Conservation (phyloP, 35 echinoderm and acorn worm species). For the Apostichopus japonicus region DNA sequence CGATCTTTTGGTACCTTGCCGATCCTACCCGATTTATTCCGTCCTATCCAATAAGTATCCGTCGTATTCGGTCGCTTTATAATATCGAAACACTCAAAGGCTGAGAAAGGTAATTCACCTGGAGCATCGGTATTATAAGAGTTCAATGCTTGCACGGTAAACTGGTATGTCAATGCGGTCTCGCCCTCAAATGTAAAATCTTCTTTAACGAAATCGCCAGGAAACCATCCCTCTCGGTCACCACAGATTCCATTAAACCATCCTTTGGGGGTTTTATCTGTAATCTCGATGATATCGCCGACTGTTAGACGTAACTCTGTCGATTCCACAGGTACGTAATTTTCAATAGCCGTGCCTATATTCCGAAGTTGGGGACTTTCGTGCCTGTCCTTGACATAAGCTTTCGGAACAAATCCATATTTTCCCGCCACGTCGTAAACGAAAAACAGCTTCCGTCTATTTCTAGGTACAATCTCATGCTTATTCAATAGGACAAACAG, state of each 20-base stretch:
- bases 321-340: neutral
- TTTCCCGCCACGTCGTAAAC: neutral
- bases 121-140: neutral
- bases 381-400: neutral
- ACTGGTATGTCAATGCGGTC: neutral
- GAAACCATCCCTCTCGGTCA: conserved; percentile 13
- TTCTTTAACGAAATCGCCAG: neutral
- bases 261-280: neutral
- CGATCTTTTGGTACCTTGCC: conserved; percentile 13
- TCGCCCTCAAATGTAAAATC: neutral
- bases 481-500: neutral
- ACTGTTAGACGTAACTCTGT: neutral
- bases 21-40: conserved; percentile 1
- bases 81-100: neutral
- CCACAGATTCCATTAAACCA: conserved; percentile 17
- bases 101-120: conserved; percentile 1
- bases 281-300: conserved; percentile 9
- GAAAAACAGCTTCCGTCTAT: neutral
- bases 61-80: neutral
- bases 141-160: neutral
- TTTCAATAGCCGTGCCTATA: neutral
- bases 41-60: conserved; percentile 14
- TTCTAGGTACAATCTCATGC: neutral
- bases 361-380: neutral
- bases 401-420: conserved; percentile 38